Base-by-base conservation (phyloP, 2,888 invertebrate species). In the Pogonocherus hispidulus region DNA sequence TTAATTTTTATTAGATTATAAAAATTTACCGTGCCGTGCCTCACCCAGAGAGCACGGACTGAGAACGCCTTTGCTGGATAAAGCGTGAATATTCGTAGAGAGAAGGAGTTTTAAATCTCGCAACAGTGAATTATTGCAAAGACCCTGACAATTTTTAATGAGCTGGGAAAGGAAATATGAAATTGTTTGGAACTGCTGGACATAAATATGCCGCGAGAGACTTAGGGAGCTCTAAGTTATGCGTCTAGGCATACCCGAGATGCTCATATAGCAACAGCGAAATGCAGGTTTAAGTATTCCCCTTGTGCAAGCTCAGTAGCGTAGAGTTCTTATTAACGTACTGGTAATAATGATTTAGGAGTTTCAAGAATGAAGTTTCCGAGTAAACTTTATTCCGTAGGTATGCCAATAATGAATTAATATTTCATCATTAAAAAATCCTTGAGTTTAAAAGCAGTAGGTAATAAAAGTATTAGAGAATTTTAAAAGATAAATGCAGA, bases 171-270 rank as follows among this genome's bases (percentile, higher is more conserved):
- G 76, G 78, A 79, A 79, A 81, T 80, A 79, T 79, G 78, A 78
- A 79, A 79, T 77, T 78, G 80, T 80, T 78, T 78, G 78, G 77
- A 76, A 80, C 74, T 78, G 73, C 74, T 73, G 79, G 77, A 78
- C 80, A 78, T 82, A 81, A 82, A 82, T 79, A 81, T 79, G 80
- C 78, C 81, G 72, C 78, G 27, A 57, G 79, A 76, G 80, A 80
- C 77, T 75, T 66, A 70, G 75, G 73, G 74, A 74, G 77, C 70
- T 72, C 74, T 76, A 79, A 82, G 78, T 82, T 82, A 81, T 82
- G 81, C 77, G 80, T 80, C 80, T 80, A 75, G 79, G 78, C 74
- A 74, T 76, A 79, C 79, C 78, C 79, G 74, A 76, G 80, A 77
- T 75, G 76, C 78, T 74, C 79, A 69, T 80, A 78, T 75, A 76